phyloP scores from a whole-genome alignment of 2,113 vertebrate genomes.

The Chaetodon trifascialis region DNA sequence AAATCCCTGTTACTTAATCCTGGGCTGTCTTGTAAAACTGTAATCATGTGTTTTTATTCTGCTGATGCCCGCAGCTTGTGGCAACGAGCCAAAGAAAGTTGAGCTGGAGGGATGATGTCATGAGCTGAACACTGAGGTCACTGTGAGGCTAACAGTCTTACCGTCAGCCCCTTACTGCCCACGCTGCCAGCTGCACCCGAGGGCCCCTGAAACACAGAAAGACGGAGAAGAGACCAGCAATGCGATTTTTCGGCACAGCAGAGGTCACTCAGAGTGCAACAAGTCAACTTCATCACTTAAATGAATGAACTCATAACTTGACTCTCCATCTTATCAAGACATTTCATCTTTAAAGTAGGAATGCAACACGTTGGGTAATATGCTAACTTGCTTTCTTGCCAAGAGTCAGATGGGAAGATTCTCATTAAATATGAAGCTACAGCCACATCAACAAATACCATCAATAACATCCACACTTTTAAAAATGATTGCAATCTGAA shows the following conservation, averaged over 20 bases:
- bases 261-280: conserved; percentile 24
- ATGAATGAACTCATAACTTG: neutral
- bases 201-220: conserved; percentile 81
- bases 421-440: neutral
- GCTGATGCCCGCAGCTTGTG: conserved; percentile 11
- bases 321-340: neutral
- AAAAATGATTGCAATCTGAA: neutral
- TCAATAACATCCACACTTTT: neutral
- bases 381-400: neutral
- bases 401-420: neutral
- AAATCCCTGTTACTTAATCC: conserved; percentile 14
- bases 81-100: neutral
- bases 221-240: conserved; percentile 35
- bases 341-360: neutral
- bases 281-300: neutral
- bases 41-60: conserved; percentile 49
- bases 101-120: conserved; percentile 34
- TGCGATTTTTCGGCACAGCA: neutral
- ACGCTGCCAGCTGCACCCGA: conserved; percentile 78
- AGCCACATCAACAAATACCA: neutral
- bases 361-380: neutral
- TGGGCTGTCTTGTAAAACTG: conserved; percentile 50
- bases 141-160: conserved; percentile 70
- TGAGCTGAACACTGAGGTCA: conserved; percentile 20
- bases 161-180: conserved; percentile 81